Percentiles rank a stretch among this genome's conserved stretches.
phyloP scores from a whole-genome alignment of 1,140 invertebrate species.

The Tetramorium parvispinum region DNA sequence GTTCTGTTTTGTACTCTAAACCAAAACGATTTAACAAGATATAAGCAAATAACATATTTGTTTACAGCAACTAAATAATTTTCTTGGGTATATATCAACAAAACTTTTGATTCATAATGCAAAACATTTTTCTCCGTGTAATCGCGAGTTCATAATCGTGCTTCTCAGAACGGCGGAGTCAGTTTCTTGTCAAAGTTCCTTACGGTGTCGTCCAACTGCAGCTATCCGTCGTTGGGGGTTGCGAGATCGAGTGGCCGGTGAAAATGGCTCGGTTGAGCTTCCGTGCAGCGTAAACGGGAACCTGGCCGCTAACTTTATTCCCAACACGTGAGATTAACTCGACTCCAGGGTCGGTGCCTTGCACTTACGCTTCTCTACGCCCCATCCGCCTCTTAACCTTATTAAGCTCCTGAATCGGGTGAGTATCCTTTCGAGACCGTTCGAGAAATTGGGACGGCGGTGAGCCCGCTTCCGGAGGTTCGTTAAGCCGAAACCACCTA shows the following conservation, averaged over 20 bases:
- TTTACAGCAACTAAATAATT: no score
- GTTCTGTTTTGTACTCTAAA: no score
- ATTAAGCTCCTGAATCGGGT: constrained; percentile 73
- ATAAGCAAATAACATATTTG: no score
- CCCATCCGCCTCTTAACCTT: constrained; percentile 71
- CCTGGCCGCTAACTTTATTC: constrained; percentile 76
- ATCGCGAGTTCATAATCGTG: constrained; percentile 5
- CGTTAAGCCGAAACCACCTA: constrained; percentile 77
- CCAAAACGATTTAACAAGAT: no score
- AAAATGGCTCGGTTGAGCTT: constrained; percentile 72
- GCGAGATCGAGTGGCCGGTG: constrained; percentile 67
- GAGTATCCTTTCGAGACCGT: constrained; percentile 77
- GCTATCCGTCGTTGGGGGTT: constrained; percentile 29
- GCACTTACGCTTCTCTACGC: constrained; percentile 60
- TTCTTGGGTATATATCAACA: no score
- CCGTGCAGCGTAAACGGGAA: constrained; percentile 64
- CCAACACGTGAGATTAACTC: constrained; percentile 78
- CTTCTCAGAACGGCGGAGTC: background rate
- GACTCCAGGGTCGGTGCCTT: constrained; percentile 62
- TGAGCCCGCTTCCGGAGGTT: constrained; percentile 74
- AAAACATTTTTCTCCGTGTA: no score
- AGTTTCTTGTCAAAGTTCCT: constrained; percentile 62
- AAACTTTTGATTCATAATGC: no score
- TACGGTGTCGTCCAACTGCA: constrained; percentile 27
- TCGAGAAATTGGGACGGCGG: constrained; percentile 78